Base-by-base conservation (phyloP, 2,113 vertebrate genomes). In the Montifringilla adamsi region DNA sequence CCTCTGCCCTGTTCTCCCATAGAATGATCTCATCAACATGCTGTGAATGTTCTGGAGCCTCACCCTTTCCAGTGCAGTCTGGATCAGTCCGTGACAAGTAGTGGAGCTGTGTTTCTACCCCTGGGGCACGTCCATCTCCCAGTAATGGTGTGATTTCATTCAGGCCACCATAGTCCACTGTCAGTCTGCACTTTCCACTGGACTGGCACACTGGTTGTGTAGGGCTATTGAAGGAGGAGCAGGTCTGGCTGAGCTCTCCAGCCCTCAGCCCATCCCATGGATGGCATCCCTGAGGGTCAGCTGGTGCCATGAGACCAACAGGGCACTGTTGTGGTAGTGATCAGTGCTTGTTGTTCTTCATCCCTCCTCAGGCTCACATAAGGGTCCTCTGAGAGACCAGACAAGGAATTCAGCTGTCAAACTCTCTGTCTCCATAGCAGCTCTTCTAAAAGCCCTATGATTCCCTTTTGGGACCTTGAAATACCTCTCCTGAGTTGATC, bases 251-350 rank as follows among this genome's bases (percentile, higher is more conserved):
- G 77, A 21, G 52, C 59, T 81, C 59, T 67, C 52, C 33, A 33
- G 2, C 28, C 19, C 60, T 17, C 1, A 0, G 44, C 37, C 33
- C 44, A 15, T 50, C 27, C 43, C 44, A 22, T 43, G 37, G 50
- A 5, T 33, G 37, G 35, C 7, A 31, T 64, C 35, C 12, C 1
- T 2, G 27, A 33, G 68, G 28, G 37, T 50, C 0, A 0, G 37
- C 33, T 59, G 35, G 15, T 31, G 77, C 15, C 1, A 0, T 8
- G 6, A 37, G 56, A 43, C 52, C 31, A 9, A 1, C 3, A 1
- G 15, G 60, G 10, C 27, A 17, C 37, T 46, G 52, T 6, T 30
- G 19, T 50, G 50, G 33, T 20, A 11, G 27, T 28, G 33, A 24
- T 59, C 3, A 8, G 33, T 33, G 15, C 52, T 50, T 58, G 31